These are phyloP conservation scores for Eudasyphora cyanicolor DNA, from an alignment of 2,888 invertebrate genomes.

Conservation along the genomic window DNA sequence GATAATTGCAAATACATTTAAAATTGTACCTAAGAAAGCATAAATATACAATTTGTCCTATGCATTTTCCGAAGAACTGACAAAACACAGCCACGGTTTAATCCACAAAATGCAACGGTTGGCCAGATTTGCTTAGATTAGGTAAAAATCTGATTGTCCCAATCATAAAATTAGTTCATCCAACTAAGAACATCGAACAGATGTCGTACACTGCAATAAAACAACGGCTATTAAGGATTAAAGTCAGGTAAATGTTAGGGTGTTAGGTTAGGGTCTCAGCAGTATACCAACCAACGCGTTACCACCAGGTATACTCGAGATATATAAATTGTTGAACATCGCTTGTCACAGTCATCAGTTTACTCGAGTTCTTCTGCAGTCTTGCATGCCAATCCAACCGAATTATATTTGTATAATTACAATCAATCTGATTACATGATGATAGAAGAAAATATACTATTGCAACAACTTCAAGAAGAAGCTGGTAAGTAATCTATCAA, in stretches of 20 bases:
- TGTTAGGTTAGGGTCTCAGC: background rate
- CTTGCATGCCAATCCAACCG: background rate
- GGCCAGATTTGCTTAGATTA: background rate
- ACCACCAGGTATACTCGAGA: no score
- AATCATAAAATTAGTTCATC: background rate
- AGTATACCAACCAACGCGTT: no score
- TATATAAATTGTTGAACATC: no score
- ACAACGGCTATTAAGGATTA: background rate
- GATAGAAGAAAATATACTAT: background rate
- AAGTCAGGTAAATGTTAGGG: constrained; percentile 29
- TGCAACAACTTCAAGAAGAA: constrained; percentile 28
- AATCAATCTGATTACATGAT: background rate
- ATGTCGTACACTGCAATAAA: background rate
- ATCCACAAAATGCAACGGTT: background rate
- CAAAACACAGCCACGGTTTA: constrained; percentile 27
- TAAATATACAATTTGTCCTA: constrained; percentile 35
- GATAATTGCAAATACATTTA: constrained; percentile 35
- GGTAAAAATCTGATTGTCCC: background rate
- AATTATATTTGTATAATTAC: constrained; percentile 11
- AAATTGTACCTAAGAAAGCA: constrained; percentile 41
- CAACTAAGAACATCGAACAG: background rate
- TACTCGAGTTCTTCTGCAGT: background rate
- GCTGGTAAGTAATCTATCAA: constrained; percentile 14
- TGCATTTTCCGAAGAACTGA: constrained; percentile 30
- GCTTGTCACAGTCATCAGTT: background rate